Conservation (phyloP, 2,888 invertebrate species). For the Spodoptera exigua region DNA sequence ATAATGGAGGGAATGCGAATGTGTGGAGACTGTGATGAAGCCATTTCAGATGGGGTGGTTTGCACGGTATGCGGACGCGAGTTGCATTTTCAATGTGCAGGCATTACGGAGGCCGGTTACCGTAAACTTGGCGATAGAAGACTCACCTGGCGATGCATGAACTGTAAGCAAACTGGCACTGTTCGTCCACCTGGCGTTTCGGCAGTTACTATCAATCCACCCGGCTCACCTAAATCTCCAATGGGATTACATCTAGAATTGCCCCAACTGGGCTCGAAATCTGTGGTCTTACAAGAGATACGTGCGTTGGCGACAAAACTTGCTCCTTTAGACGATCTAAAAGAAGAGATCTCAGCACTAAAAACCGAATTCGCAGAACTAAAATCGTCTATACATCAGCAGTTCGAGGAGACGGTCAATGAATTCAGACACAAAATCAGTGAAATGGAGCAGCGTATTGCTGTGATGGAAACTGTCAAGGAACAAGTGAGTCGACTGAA, state of each 20-base stretch:
- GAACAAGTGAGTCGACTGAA: neutral
- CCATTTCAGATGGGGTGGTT: neutral
- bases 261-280: neutral
- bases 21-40: neutral
- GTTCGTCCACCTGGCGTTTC: too few species aligned
- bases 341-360: neutral
- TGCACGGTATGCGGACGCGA: neutral
- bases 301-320: neutral
- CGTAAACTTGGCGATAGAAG: slow-evolving; percentile 1
- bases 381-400: neutral
- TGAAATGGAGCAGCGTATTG: slow-evolving; percentile 1
- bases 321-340: neutral
- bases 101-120: slow-evolving; percentile 1
- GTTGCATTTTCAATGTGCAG: slow-evolving; percentile 2
- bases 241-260: too few species aligned
- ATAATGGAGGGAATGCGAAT: neutral
- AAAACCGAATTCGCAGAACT: neutral
- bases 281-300: neutral
- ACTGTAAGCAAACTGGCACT: neutral
- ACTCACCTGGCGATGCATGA: too few species aligned
- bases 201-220: too few species aligned
- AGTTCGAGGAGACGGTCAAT: neutral
- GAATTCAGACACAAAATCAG: neutral
- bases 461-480: neutral
- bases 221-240: neutral